These are phyloP conservation scores for Micoletzkya japonica DNA, from an alignment of 2,888 invertebrate genomes.

Conservation along the genomic window DNA sequence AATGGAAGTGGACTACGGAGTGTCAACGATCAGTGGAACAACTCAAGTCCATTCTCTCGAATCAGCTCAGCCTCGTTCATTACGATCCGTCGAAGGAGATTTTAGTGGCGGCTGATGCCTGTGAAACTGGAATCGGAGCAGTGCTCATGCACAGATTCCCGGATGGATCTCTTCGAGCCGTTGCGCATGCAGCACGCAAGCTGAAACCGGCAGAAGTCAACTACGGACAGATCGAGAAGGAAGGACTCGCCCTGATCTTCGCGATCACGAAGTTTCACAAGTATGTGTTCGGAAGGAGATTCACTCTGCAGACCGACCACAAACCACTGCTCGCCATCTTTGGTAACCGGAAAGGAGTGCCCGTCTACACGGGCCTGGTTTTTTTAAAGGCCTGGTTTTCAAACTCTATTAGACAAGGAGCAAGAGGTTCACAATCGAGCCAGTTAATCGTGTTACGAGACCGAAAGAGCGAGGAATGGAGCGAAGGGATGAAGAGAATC, in stretches of 20 bases:
- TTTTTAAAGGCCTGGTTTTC: no score
- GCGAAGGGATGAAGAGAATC: no score
- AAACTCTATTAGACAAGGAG: no score
- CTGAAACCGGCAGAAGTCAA: slow-evolving; percentile 37
- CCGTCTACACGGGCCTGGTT: slow-evolving; percentile 54
- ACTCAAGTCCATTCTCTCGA: slow-evolving; percentile 47
- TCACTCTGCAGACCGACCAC: slow-evolving; percentile 58
- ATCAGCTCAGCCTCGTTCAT: slow-evolving; percentile 52
- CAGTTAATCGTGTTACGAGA: no score
- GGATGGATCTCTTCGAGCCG: slow-evolving; percentile 48
- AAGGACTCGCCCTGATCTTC: slow-evolving; percentile 64
- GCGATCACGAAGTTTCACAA: slow-evolving; percentile 65
- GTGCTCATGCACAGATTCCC: slow-evolving; percentile 42
- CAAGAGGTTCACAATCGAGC: no score
- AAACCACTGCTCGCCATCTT: slow-evolving; percentile 61
- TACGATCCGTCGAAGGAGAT: slow-evolving; percentile 57
- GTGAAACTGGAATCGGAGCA: slow-evolving; percentile 60
- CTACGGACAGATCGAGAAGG: slow-evolving; percentile 54
- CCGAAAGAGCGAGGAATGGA: no score
- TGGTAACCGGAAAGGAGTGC: slow-evolving; percentile 43
- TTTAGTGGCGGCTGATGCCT: slow-evolving; percentile 65
- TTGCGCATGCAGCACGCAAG: slow-evolving; percentile 35
- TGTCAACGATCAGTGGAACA: slow-evolving; percentile 34
- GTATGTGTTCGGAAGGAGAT: slow-evolving; percentile 65
- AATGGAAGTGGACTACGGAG: slow-evolving; percentile 34